phyloP scores from a whole-genome alignment of 2,888 invertebrate genomes.

The Aricia artaxerxes region DNA sequence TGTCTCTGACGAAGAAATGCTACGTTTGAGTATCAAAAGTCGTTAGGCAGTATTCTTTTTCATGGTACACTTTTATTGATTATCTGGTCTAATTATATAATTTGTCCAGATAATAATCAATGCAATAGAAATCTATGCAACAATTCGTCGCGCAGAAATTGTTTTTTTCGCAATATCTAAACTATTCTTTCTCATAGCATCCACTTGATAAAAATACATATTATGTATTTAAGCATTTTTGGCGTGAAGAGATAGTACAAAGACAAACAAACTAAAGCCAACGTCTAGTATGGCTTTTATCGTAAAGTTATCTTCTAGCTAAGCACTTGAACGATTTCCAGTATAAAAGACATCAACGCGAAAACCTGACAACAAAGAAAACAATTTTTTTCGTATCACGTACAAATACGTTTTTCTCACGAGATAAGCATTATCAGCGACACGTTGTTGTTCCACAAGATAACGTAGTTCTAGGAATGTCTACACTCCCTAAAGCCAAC shows the following conservation, averaged over 20 bases:
- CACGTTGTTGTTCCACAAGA: conserved; percentile 37
- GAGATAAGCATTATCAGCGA: conserved; percentile 26
- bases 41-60: neutral
- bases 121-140: too few species aligned
- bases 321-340: neutral
- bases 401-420: conserved; percentile 30
- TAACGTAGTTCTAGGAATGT: conserved; percentile 47
- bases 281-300: too few species aligned
- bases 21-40: neutral
- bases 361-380: neutral
- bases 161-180: too few species aligned
- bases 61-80: neutral
- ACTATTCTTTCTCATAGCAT: too few species aligned
- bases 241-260: too few species aligned
- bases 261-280: too few species aligned
- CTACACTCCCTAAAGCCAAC: conserved; percentile 46
- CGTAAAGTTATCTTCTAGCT: neutral
- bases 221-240: too few species aligned
- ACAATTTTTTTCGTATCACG: conserved; percentile 4
- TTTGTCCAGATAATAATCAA: too few species aligned
- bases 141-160: too few species aligned
- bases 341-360: conserved; percentile 17
- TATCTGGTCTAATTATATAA: too few species aligned
- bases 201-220: too few species aligned
- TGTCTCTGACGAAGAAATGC: neutral